phyloP scores from a whole-genome alignment of 2,113 vertebrate species.

The Hippocampus guttulatus region DNA sequence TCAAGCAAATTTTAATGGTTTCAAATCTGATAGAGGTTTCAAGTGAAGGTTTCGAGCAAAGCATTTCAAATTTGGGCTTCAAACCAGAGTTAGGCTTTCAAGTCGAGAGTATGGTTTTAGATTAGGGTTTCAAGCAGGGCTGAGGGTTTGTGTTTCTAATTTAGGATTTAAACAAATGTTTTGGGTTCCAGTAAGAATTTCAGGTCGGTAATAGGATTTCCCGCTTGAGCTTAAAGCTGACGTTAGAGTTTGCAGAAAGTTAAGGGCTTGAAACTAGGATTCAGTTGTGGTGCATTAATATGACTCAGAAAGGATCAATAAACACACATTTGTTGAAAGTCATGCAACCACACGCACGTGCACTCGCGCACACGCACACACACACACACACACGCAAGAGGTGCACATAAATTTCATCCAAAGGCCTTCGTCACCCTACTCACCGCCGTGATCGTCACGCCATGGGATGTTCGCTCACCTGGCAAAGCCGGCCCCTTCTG shows the following conservation, averaged over 20 bases:
- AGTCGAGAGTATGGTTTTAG: neutral
- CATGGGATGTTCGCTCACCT: slow-evolving; percentile 43
- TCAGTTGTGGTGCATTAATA: neutral
- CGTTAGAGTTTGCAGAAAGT: no score
- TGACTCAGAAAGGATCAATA: neutral
- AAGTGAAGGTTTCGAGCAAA: no score
- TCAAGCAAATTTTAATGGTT: no score
- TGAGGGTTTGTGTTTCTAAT: no score
- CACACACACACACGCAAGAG: neutral
- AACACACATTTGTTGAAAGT: neutral
- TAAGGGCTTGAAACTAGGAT: no score
- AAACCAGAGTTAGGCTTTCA: neutral
- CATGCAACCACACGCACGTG: neutral
- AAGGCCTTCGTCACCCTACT: slow-evolving; percentile 12
- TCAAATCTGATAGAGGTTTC: no score
- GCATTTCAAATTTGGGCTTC: no score
- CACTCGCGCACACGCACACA: neutral
- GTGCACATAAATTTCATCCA: neutral
- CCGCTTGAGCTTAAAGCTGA: neutral
- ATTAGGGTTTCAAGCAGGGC: no score
- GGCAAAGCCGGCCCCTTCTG: slow-evolving; percentile 9
- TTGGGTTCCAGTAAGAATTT: neutral
- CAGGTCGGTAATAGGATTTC: no score
- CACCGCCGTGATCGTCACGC: slow-evolving; percentile 26
- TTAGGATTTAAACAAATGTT: neutral